A percentile compares a stretch with the other conserved stretches of the same genome.
Evolutionary conservation across 2,888 invertebrate species (phyloP).

Genomic region (Linyphia triangularis): DNA sequence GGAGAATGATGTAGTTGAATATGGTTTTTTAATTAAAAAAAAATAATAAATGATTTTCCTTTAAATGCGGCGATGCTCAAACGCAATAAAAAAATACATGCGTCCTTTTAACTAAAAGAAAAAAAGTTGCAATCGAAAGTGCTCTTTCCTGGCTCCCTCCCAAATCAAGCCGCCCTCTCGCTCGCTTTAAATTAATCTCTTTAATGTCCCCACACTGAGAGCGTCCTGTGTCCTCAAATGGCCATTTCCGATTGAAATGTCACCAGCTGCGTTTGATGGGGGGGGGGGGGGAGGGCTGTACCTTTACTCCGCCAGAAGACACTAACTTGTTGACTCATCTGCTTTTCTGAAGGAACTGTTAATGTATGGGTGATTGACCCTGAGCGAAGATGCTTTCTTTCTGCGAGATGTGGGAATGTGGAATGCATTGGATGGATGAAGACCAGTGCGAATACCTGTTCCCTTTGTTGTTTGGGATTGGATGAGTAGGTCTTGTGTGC

Average conservation of each 20-base stretch:
- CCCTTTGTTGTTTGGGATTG: too few species aligned
- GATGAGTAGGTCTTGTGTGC: too few species aligned
- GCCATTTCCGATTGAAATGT: conserved; percentile 12
- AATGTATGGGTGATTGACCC: conserved; percentile 31
- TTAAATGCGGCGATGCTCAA: too few species aligned
- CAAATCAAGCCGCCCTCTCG: conserved; percentile 29
- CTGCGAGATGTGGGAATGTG: background rate
- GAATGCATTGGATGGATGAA: too few species aligned
- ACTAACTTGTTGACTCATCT: conserved; percentile 62
- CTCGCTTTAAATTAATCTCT: conserved; percentile 40
- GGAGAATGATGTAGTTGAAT: too few species aligned
- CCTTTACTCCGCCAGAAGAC: conserved; percentile 1
- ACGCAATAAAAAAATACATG: too few species aligned
- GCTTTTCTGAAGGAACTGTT: conserved; percentile 1
- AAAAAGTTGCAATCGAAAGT: too few species aligned
- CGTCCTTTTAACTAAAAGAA: too few species aligned
- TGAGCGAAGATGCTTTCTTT: background rate
- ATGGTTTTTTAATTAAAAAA: too few species aligned
- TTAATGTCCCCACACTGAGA: conserved; percentile 3
- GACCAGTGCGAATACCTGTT: too few species aligned
- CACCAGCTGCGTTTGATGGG: background rate
- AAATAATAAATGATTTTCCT: too few species aligned
- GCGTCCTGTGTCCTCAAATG: conserved; percentile 11
- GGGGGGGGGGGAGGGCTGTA: background rate
- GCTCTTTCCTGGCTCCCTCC: conserved; percentile 9